Conservation (phyloP, 2,888 invertebrate species). For the Diarsia brunnea region DNA sequence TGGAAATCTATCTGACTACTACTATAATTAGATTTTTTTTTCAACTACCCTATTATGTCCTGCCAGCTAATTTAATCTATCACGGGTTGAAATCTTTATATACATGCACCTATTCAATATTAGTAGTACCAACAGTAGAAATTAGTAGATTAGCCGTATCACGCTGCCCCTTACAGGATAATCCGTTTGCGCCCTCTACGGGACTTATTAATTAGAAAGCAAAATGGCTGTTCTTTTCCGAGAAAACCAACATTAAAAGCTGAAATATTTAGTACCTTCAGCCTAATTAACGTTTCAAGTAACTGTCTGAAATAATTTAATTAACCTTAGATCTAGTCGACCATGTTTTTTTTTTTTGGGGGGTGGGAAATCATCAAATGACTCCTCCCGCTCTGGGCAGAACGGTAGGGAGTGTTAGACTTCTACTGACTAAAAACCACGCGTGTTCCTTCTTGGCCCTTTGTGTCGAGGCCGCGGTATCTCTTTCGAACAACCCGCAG, state of each 20-base stretch:
- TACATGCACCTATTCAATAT: not conserved
- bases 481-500: no score
- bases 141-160: conserved; percentile 19
- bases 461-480: no score
- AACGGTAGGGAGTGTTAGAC: no score
- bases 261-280: not conserved
- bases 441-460: no score
- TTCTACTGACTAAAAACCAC: no score
- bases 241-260: conserved; percentile 29
- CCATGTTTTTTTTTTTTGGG: no score
- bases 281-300: conserved; percentile 8
- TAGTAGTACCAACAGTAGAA: not conserved
- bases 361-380: no score
- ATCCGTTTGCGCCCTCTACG: conserved; percentile 15
- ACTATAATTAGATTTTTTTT: no score
- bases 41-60: no score
- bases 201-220: conserved; percentile 21
- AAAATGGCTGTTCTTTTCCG: conserved; percentile 12
- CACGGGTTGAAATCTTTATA: not conserved
- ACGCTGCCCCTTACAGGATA: conserved; percentile 21
- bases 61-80: conserved; percentile 4
- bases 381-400: no score
- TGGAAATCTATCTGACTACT: no score
- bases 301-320: not conserved
- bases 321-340: no score